These are phyloP conservation scores for Drosophila meridionalis DNA, from an alignment of 2,888 invertebrate species.

Conservation along the genomic window DNA sequence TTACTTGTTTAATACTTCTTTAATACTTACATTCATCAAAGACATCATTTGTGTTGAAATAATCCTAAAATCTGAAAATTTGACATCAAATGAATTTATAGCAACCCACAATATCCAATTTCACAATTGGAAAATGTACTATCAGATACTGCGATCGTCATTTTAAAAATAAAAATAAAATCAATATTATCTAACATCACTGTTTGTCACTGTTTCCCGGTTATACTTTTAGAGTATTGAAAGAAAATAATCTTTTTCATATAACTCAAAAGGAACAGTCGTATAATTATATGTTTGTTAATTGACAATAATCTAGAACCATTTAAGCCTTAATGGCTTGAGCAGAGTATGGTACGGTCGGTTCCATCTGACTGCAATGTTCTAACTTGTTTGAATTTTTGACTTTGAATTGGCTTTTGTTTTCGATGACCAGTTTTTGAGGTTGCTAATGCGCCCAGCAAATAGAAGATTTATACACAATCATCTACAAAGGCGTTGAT, in stretches of 20 bases:
- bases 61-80: neutral
- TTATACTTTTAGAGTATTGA: neutral
- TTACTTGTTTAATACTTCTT: too few relatives aligned
- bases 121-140: neutral
- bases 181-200: too few relatives aligned
- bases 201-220: neutral
- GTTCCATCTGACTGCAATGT: constrained; percentile 5
- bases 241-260: neutral
- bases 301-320: neutral
- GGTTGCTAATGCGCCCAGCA: constrained; percentile 59
- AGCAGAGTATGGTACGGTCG: neutral
- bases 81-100: neutral
- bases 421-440: constrained; percentile 65
- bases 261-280: neutral
- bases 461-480: constrained; percentile 60
- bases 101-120: neutral
- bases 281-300: neutral
- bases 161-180: too few relatives aligned
- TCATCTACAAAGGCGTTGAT: constrained; percentile 66
- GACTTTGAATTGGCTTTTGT: constrained; percentile 49
- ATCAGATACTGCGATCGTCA: too few relatives aligned
- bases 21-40: neutral
- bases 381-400: constrained; percentile 26
- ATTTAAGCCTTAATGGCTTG: neutral
- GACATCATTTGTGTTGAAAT: too few relatives aligned